Percentiles rank a stretch among this genome's conserved stretches.
Conservation (phyloP, 2,888 invertebrate genomes). For the Busseola fusca region DNA sequence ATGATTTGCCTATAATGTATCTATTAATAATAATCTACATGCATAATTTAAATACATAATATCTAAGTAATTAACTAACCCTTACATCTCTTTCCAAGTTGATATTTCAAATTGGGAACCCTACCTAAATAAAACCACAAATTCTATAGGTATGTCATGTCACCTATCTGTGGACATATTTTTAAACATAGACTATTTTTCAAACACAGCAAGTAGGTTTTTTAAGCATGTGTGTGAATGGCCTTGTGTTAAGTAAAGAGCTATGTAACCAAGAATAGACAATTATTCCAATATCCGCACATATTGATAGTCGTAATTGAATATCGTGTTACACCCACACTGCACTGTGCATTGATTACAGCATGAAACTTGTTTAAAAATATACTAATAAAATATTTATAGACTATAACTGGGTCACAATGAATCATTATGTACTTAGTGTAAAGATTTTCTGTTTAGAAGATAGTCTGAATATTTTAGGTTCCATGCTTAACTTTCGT, state of each 20-base stretch:
- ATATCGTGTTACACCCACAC: constrained; percentile 26
- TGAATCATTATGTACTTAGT: constrained; percentile 23
- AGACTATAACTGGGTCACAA: constrained; percentile 34
- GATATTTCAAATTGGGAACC: constrained; percentile 29
- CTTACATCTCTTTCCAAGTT: background rate
- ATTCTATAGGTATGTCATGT: too few relatives aligned
- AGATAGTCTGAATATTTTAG: background rate
- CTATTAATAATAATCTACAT: background rate
- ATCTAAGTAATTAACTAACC: background rate
- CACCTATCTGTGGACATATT: constrained; percentile 3
- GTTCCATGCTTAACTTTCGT: background rate
- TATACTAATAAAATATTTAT: constrained; percentile 39
- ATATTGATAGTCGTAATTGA: constrained; percentile 45
- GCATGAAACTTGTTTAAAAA: constrained; percentile 36
- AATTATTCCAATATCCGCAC: constrained; percentile 27
- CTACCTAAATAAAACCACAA: background rate
- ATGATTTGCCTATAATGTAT: constrained; percentile 3
- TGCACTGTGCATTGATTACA: constrained; percentile 40
- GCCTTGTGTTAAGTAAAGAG: constrained; percentile 55
- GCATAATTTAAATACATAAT: background rate
- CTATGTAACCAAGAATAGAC: constrained; percentile 34
- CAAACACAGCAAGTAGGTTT: constrained; percentile 29
- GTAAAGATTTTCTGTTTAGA: constrained; percentile 15
- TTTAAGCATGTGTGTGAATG: constrained; percentile 44
- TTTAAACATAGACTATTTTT: constrained; percentile 29